A percentile compares a stretch with the other conserved stretches of the same genome.
Conservation (phyloP, 1,140 invertebrate species). For the Holcopasites calliopsidis region DNA sequence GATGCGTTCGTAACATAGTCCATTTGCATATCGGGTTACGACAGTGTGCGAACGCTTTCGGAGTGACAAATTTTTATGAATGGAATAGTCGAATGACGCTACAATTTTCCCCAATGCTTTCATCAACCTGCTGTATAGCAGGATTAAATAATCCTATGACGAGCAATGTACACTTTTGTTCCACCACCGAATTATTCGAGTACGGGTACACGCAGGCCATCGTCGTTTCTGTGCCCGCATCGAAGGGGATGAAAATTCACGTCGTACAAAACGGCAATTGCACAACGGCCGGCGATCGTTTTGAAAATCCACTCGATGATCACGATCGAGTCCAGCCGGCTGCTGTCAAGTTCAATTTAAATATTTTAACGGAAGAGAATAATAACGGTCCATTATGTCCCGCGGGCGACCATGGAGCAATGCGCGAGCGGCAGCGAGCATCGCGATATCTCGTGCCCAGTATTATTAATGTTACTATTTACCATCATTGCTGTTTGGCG, state of each 20-base stretch:
- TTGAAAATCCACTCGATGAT: slow-evolving; percentile 29
- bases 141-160: no score
- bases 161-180: no score
- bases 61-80: no score
- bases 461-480: slow-evolving; percentile 65
- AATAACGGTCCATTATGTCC: slow-evolving; percentile 43
- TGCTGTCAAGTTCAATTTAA: slow-evolving; percentile 36
- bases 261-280: slow-evolving; percentile 22
- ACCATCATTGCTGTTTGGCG: slow-evolving; percentile 52
- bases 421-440: slow-evolving; percentile 1
- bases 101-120: no score
- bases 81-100: no score
- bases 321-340: slow-evolving; percentile 10
- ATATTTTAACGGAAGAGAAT: slow-evolving; percentile 46
- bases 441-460: slow-evolving; percentile 46
- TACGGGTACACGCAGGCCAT: no score
- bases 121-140: no score
- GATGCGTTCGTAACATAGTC: no score
- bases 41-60: no score
- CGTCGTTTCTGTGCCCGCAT: no score
- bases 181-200: no score
- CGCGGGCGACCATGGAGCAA: neutral
- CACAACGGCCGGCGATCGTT: slow-evolving; percentile 27
- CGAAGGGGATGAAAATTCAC: slow-evolving; percentile 16
- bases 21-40: no score